Conservation (phyloP, 2,797 vertebrate genomes). For the Neosalanx taihuensis region DNA sequence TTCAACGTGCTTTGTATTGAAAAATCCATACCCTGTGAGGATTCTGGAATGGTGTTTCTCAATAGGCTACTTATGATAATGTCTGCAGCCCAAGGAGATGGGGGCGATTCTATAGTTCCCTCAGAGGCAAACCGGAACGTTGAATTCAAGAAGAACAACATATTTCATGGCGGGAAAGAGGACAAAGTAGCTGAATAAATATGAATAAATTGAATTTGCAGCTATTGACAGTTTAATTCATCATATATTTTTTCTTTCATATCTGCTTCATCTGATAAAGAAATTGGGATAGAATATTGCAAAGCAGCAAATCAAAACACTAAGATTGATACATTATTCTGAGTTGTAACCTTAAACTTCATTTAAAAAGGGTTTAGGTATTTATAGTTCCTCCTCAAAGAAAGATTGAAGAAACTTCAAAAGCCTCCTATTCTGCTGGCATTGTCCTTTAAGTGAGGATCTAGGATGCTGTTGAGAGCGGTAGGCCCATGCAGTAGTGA, state of each 20-base stretch:
- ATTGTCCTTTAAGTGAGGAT: constrained; percentile 1
- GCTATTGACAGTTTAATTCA: not conserved
- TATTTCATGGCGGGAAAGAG: too few species aligned
- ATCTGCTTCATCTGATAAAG: not conserved
- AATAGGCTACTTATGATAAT: constrained; percentile 18
- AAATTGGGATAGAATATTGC: too few species aligned
- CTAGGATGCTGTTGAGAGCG: not conserved
- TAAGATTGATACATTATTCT: too few species aligned
- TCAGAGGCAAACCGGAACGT: not conserved
- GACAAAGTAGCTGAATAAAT: too few species aligned
- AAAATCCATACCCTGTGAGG: constrained; percentile 21
- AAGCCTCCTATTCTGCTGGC: too few species aligned
- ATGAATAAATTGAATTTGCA: not conserved
- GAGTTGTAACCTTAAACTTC: too few species aligned
- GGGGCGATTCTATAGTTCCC: not conserved
- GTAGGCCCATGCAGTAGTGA: not conserved
- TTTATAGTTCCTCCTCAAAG: too few species aligned
- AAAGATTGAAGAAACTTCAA: too few species aligned
- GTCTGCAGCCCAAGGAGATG: constrained; percentile 14
- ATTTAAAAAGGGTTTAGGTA: too few species aligned
- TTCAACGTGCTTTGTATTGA: constrained; percentile 43
- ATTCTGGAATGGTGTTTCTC: constrained; percentile 31
- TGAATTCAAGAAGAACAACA: not conserved
- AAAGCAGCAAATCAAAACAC: too few species aligned
- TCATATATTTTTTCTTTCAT: not conserved